Evolutionary conservation across 2,888 invertebrate genomes (phyloP).

Genomic region (Aspidiotus destructor): DNA sequence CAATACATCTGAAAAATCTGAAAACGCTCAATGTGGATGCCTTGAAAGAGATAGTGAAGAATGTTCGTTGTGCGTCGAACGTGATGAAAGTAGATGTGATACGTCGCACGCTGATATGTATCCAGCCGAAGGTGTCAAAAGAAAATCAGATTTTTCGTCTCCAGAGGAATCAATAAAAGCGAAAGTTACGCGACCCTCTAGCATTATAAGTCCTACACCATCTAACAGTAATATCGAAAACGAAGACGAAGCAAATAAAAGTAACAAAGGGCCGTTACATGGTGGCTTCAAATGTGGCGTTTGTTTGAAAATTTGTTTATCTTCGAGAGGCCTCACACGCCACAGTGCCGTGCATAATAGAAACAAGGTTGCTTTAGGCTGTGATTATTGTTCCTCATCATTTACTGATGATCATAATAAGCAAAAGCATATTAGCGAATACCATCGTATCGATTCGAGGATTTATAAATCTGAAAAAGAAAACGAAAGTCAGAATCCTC

Average conservation of each 20-base stretch:
- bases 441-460: not conserved
- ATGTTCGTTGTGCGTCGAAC: not conserved
- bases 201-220: not conserved
- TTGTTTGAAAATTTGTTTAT: slow-evolving; percentile 11
- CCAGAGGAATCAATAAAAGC: not conserved
- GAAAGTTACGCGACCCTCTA: not conserved
- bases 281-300: not conserved
- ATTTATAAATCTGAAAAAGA: not conserved
- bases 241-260: not conserved
- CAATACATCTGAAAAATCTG: not conserved
- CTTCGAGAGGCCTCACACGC: not conserved
- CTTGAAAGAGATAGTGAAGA: not conserved
- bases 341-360: slow-evolving; percentile 4
- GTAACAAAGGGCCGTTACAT: not conserved
- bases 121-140: not conserved
- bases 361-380: not conserved
- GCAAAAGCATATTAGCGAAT: not conserved
- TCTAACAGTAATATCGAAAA: not conserved
- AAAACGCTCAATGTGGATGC: not conserved
- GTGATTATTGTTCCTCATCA: slow-evolving; percentile 5
- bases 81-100: slow-evolving; percentile 6
- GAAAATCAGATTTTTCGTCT: not conserved
- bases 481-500: not conserved
- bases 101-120: not conserved
- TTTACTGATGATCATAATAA: not conserved